Base-by-base conservation (phyloP, 1,140 invertebrate genomes). In the Procambarus virginalis region DNA sequence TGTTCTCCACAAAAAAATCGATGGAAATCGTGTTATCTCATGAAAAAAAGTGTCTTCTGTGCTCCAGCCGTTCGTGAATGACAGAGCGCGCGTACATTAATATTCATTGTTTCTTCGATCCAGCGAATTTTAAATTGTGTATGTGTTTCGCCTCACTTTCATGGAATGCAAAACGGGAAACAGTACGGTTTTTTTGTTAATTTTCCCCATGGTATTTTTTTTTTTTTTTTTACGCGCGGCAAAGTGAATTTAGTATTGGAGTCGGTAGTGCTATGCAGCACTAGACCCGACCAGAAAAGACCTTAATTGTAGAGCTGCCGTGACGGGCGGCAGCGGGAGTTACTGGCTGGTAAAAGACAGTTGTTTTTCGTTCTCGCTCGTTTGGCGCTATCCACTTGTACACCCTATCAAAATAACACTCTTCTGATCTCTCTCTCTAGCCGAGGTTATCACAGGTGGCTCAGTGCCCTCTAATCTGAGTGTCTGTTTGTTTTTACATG, bases 91-190 rank as follows among this genome's bases (percentile, higher is more conserved):
- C 58, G 34, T 12, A 55, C 8, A 82, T 82, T 82, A 82, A 64
- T 82, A 82, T 82, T 82, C 80, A 82, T 82, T 82, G 80, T 82
- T 82, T 82, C 80, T 82, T 82, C 80, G 80, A 82, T 82, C 60
- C 48, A 82, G 22, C 58, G 80, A n/a, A 68, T 68, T 81, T 82
- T 46, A 82, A 64, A 82, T 81, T 64, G 80, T 68, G 20, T 82
- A 82, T 82, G 46, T 82, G 34, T 64, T 82, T 68, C 80, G 68
- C 34, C 79, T 55, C 80, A 46, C 80, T 82, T 64, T 82, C 34
- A 46, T 46, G 51, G 51, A 55, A 73, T 73, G 22, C n/a, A 73
- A 34, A 73, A 34, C 68, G 68, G 68, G 60, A 64, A 73, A 73
- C 68, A 73, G 22, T 73, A 20, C 22, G 12, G 20, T 34, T 73